Evolutionary conservation across 2,888 invertebrate genomes (phyloP), one percentile per base, ranked within the genome.

Genomic region (Ametastegia equiseti): DNA sequence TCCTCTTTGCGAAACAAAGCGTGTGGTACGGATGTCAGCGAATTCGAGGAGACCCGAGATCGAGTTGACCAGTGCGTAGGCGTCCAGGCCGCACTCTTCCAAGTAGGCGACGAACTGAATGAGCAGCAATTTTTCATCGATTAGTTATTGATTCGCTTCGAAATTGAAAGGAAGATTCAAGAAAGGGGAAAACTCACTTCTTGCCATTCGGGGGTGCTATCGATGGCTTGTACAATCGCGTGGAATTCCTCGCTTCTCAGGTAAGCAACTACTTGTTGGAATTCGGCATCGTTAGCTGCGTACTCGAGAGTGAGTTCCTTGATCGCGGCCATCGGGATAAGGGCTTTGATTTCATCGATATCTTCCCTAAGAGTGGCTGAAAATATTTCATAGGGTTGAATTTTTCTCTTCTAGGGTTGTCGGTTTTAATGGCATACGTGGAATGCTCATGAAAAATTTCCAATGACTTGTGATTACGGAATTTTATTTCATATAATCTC

Each of bases 201-300:
- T 15, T n/a, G 11, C 42, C 60, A 78, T n/a, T 54, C 63, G 1
- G 39, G 27, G 30, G 54, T 39, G 27, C 27, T 3, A 13, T 54
- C 42, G 36, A 78, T 30, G 4, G 39, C 45, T 19, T 1, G 0
- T 39, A 42, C 45, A n/a, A 78, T 78, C 1, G 42, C 7, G 5
- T n/a, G 50, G 78, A 78, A 57, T n/a, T 23, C 36, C 1, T 78
- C 78, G 78, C 60, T 45, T 45, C 11, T 13, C 0, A 78, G 23
- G 60, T 45, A 78, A n/a, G 57, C 63, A 0, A 78, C 11, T 2
- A 63, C 63, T 3, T 6, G 23, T 19, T 60, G 60, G 45, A 78
- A 78, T 11, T 60, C 60, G 2, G 54, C 78, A n/a, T 78, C 78
- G n/a, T 60, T 78, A 19, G 36, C 60, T 15, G 63, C 63, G 78